A percentile compares a stretch with the other conserved stretches of the same genome.
Conservation (phyloP, 2,797 vertebrate genomes). For the Poecilia wingei region DNA sequence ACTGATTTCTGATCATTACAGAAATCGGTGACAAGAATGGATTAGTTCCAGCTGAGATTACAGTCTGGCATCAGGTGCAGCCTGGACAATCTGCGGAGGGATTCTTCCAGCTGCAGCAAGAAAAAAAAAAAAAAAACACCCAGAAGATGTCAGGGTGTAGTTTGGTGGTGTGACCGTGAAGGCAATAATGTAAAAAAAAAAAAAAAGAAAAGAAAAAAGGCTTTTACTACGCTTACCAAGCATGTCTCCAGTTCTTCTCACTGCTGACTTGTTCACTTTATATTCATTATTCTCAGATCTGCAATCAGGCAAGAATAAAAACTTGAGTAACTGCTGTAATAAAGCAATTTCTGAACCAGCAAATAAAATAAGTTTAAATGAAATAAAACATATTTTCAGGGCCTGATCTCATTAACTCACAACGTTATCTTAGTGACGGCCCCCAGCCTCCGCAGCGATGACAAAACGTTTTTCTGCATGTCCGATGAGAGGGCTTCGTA, state of each 20-base stretch:
- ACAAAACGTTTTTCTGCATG: constrained; percentile 88
- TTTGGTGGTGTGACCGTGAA: neutral
- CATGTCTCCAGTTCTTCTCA: constrained; percentile 63
- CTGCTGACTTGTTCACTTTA: constrained; percentile 67
- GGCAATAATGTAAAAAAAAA: neutral
- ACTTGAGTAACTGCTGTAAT: neutral
- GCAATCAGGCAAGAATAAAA: constrained; percentile 7
- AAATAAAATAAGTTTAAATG: constrained; percentile 48
- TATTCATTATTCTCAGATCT: constrained; percentile 74
- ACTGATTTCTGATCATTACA: too few relatives aligned
- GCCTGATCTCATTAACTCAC: constrained; percentile 80
- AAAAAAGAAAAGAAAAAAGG: neutral
- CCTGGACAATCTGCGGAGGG: constrained; percentile 58
- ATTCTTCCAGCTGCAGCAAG: constrained; percentile 64
- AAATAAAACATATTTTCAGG: constrained; percentile 27
- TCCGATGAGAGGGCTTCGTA: constrained; percentile 91
- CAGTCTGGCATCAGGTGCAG: constrained; percentile 64
- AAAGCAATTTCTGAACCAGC: constrained; percentile 10
- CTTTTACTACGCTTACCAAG: constrained; percentile 64
- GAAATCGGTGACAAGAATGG: constrained; percentile 23
- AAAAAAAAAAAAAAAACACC: constrained; percentile 19
- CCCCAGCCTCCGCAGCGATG: constrained; percentile 82
- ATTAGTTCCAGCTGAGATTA: constrained; percentile 50
- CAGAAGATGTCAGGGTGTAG: constrained; percentile 11
- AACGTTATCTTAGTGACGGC: constrained; percentile 79